Evolutionary conservation across 2,888 invertebrate genomes (phyloP), one percentile per base, ranked within the genome.

Genomic region (Baccha elongata): DNA sequence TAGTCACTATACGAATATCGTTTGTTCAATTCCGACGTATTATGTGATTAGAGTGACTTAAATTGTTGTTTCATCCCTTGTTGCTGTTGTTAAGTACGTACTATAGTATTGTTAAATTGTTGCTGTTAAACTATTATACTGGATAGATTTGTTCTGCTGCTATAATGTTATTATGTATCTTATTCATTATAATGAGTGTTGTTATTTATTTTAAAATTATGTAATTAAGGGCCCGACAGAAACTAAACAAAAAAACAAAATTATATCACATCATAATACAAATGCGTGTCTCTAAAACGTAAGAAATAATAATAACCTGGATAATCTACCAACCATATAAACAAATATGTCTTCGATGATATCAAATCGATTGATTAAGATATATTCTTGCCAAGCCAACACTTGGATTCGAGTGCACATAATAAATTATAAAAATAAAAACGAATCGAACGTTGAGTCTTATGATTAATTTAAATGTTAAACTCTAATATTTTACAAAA

Each of bases 401-500:
- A 72, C 55, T 83, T 83, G 78, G 68, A 83, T 72, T 73, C 72
- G 83, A 83, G 83, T 78, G 76, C 81, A 73, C 72, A 62, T 40
- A 58, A 40, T 52, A 58, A 48, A 62, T 35, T 58, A 21, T 62
- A 76, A 74, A 32, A 67, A 76, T 55, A 46, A 53, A 68, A 10
- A 64, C 40, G 78, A 85, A 85, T 76, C 84, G 84, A 85, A 84
- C 85, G 85, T 85, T 80, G 76, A 85, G 73, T 85, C 85, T 85
- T 85, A 85, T 85, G 85, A 85, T 69, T 85, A 86, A 86, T 86
- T 86, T 84, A 86, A 86, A 65, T 84, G 58, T 84, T 58, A 58
- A 50, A 65, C 48, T 69, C 42, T 55, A 64, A 76, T 62, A 55
- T 55, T 50, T 35, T 55, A 62, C 40, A 62, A 35, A 17, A 50